Conservation (phyloP, 2,113 vertebrate species). For the Otis tarda region DNA sequence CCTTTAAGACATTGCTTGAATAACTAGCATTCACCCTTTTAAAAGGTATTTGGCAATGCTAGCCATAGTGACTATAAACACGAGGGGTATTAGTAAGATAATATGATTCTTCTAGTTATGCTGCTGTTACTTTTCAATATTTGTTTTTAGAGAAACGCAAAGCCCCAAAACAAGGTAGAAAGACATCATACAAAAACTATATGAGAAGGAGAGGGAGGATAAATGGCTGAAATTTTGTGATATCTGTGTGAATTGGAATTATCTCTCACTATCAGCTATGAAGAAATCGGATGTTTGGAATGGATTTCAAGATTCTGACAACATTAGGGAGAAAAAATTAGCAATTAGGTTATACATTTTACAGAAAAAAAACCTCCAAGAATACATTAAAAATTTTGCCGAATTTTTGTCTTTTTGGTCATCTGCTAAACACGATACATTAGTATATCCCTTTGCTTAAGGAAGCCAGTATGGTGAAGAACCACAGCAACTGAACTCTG, state of each 20-base stretch:
- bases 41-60: neutral
- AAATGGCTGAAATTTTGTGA: neutral
- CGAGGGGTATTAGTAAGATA: neutral
- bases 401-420: neutral
- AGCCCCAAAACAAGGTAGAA: neutral
- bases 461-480: neutral
- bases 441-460: neutral
- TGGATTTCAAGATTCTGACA: neutral
- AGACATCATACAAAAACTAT: neutral
- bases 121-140: conserved; percentile 5
- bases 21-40: neutral
- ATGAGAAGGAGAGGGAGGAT: neutral
- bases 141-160: neutral
- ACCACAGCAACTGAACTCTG: neutral
- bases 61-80: neutral
- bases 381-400: neutral
- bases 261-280: neutral
- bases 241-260: neutral
- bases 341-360: neutral
- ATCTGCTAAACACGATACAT: neutral
- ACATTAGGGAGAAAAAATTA: neutral
- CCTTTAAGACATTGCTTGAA: neutral
- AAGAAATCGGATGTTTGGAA: neutral
- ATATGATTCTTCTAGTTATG: neutral
- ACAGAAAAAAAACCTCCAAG: neutral